Conservation (phyloP, 64 coral and sea anemone genomes). For the Stylophora pistillata region DNA sequence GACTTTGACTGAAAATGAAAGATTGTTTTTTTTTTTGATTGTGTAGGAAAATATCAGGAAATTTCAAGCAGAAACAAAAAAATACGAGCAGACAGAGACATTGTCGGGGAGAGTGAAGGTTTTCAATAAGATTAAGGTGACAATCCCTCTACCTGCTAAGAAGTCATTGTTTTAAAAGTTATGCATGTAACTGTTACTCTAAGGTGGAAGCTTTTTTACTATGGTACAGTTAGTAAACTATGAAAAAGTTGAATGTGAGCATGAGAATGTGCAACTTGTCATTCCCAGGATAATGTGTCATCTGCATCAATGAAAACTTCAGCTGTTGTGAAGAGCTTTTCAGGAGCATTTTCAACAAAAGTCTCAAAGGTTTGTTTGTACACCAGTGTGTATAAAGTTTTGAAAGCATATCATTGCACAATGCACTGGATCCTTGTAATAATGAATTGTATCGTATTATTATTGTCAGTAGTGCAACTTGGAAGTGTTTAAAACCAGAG, state of each 20-base stretch:
- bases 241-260: background rate
- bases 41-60: slow-evolving; percentile 97
- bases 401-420: too few species aligned
- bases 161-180: too few species aligned
- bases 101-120: slow-evolving; percentile 37
- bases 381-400: too few species aligned
- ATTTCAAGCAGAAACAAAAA: slow-evolving; percentile 91
- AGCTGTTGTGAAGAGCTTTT: slow-evolving; percentile 62
- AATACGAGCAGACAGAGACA: slow-evolving; percentile 89
- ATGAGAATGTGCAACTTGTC: background rate
- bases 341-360: slow-evolving; percentile 79
- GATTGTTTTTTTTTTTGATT: background rate
- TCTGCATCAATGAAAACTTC: slow-evolving; percentile 61
- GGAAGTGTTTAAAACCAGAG: too few species aligned
- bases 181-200: too few species aligned
- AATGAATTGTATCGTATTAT: too few species aligned
- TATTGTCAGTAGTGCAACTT: too few species aligned
- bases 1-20: background rate
- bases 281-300: slow-evolving; percentile 48
- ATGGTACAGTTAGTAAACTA: background rate
- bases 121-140: slow-evolving; percentile 40
- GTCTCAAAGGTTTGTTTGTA: slow-evolving; percentile 52
- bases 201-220: background rate
- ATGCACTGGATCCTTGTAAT: too few species aligned
- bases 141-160: too few species aligned